A percentile compares a stretch with the other conserved stretches of the same genome.
Evolutionary conservation across 2,888 invertebrate genomes (phyloP).

Genomic region (Acanthococcus lagerstroemiae): DNA sequence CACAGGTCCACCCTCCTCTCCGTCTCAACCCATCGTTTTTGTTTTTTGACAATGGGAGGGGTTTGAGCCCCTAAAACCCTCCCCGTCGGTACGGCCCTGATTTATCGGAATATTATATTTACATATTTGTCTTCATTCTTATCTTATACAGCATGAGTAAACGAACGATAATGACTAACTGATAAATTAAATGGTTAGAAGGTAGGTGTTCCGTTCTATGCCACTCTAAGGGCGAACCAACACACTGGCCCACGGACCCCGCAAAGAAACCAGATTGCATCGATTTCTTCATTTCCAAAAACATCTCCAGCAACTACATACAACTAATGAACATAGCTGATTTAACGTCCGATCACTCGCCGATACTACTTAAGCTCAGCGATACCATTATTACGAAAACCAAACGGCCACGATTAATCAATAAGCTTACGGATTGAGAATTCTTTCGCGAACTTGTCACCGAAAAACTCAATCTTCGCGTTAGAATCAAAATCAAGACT

Average conservation of each 20-base stretch:
- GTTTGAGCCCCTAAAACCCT: too few relatives aligned
- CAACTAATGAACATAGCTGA: not conserved
- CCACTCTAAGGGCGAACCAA: constrained; percentile 35
- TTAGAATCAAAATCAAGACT: constrained; percentile 7
- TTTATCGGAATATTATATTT: too few relatives aligned
- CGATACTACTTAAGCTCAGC: constrained; percentile 10
- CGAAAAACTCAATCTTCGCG: constrained; percentile 7
- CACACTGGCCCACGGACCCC: constrained; percentile 35
- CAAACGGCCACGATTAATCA: not conserved
- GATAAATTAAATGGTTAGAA: too few relatives aligned
- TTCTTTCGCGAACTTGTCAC: constrained; percentile 4
- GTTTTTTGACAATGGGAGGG: too few relatives aligned
- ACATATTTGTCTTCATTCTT: too few relatives aligned
- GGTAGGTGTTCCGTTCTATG: too few relatives aligned
- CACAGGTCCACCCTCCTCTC: too few relatives aligned
- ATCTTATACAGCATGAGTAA: too few relatives aligned
- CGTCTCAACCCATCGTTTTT: too few relatives aligned
- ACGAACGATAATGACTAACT: too few relatives aligned
- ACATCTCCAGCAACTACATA: constrained; percentile 13
- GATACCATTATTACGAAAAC: not conserved
- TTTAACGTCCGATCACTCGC: constrained; percentile 20
- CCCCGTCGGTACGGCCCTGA: too few relatives aligned
- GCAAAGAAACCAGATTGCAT: constrained; percentile 36
- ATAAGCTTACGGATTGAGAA: constrained; percentile 6
- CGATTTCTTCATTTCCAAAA: constrained; percentile 36